Conservation (phyloP, 2,797 vertebrate genomes). For the Clarias platycephalus region DNA sequence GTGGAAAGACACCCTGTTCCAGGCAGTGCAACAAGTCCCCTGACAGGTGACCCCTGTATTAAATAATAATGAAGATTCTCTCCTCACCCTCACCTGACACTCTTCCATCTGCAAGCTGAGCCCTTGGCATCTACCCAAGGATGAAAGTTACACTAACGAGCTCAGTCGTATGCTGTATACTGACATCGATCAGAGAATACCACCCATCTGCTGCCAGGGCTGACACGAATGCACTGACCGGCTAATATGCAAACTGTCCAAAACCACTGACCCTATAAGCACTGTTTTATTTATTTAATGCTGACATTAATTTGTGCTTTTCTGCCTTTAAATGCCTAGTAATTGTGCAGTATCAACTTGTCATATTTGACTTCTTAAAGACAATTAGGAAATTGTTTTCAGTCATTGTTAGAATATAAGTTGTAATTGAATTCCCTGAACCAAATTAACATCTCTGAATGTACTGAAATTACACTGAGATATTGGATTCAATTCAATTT, state of each 20-base stretch:
- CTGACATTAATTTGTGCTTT: background rate
- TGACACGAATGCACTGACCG: conserved; percentile 45
- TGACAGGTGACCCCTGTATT: conserved; percentile 73
- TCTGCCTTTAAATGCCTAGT: background rate
- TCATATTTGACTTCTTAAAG: background rate
- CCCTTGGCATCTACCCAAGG: conserved; percentile 55
- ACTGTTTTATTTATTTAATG: conserved; percentile 8
- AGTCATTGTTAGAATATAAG: background rate
- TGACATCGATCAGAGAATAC: conserved; percentile 60
- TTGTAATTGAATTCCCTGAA: background rate
- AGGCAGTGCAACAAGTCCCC: conserved; percentile 49
- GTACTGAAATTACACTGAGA: background rate
- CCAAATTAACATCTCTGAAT: background rate
- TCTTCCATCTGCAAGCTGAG: conserved; percentile 64
- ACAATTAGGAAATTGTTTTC: background rate
- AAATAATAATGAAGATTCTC: conserved; percentile 72
- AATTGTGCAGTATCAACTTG: background rate
- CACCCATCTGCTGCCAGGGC: conserved; percentile 54
- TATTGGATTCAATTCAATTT: too few species aligned
- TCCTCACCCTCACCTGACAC: conserved; percentile 55
- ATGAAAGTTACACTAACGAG: conserved; percentile 75
- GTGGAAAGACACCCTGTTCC: background rate
- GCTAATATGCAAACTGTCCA: background rate
- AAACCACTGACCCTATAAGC: conserved; percentile 11
- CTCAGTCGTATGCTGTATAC: conserved; percentile 63